These are phyloP conservation scores for Charina bottae DNA, from an alignment of 2,113 vertebrate species.

Conservation along the genomic window DNA sequence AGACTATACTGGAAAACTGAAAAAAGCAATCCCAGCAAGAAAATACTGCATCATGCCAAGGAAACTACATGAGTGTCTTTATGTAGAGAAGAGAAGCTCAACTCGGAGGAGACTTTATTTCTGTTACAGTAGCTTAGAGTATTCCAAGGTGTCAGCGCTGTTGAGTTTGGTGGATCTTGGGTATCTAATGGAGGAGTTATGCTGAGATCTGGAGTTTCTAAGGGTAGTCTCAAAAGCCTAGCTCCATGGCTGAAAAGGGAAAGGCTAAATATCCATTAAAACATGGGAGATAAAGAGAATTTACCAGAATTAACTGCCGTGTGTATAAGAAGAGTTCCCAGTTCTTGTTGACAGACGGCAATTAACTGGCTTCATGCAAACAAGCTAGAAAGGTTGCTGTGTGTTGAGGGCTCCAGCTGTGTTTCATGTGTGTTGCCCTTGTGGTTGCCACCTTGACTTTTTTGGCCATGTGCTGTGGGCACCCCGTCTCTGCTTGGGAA, in stretches of 20 bases:
- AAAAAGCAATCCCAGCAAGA: not conserved
- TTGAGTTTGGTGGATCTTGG: not conserved
- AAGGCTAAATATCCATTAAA: not conserved
- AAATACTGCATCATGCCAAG: not conserved
- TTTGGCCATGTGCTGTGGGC: not conserved
- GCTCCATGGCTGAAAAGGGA: not conserved
- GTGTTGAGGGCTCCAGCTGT: not conserved
- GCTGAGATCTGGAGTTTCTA: not conserved
- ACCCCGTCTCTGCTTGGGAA: not conserved
- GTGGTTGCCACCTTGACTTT: not conserved
- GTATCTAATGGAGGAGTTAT: not conserved
- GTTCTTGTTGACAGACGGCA: not conserved
- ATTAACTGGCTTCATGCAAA: not conserved
- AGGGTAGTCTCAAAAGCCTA: not conserved
- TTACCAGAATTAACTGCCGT: not conserved
- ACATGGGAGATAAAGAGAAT: not conserved
- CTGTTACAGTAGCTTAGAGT: not conserved
- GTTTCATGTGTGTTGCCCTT: not conserved
- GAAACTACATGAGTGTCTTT: not conserved
- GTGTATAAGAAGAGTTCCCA: not conserved
- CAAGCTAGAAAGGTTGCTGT: not conserved
- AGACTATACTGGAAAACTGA: not conserved
- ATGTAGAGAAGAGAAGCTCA: not conserved
- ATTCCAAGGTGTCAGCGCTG: not conserved
- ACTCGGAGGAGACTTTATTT: not conserved